These are phyloP conservation scores for Zonotrichia albicollis DNA, from an alignment of 2,797 vertebrate species.

Conservation along the genomic window DNA sequence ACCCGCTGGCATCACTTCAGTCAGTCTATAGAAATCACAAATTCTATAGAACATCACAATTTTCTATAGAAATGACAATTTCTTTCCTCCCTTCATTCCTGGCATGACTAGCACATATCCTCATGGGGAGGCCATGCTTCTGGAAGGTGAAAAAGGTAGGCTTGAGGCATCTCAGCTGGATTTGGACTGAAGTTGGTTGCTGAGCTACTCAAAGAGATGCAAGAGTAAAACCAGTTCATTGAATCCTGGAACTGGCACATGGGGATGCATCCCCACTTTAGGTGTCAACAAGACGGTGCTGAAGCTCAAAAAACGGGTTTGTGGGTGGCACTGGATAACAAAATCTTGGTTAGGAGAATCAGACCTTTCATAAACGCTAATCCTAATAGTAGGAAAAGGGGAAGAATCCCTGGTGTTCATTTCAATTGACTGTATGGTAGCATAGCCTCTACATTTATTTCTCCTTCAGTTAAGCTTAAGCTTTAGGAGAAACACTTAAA, in stretches of 20 bases:
- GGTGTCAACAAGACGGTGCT: background rate
- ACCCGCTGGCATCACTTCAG: accelerated
- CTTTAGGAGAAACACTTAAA: conserved; percentile 7
- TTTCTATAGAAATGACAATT: background rate
- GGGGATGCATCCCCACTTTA: background rate
- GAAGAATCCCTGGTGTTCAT: background rate
- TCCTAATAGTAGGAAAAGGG: background rate
- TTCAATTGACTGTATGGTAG: background rate
- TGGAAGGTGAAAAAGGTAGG: background rate
- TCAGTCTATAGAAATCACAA: background rate
- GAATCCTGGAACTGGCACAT: background rate
- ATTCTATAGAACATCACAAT: background rate
- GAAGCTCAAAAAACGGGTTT: background rate
- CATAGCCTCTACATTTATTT: background rate
- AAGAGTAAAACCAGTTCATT: background rate
- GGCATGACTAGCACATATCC: background rate
- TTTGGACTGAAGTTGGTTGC: background rate
- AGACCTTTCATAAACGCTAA: background rate
- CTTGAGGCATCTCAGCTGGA: background rate
- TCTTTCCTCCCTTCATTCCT: background rate
- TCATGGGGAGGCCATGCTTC: background rate
- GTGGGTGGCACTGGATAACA: background rate
- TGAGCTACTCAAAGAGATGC: background rate
- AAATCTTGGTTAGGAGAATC: background rate
- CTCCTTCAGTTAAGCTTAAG: background rate